Evolutionary conservation across 2,888 invertebrate genomes (phyloP).

Genomic region (Tetrapedia diversipes): DNA sequence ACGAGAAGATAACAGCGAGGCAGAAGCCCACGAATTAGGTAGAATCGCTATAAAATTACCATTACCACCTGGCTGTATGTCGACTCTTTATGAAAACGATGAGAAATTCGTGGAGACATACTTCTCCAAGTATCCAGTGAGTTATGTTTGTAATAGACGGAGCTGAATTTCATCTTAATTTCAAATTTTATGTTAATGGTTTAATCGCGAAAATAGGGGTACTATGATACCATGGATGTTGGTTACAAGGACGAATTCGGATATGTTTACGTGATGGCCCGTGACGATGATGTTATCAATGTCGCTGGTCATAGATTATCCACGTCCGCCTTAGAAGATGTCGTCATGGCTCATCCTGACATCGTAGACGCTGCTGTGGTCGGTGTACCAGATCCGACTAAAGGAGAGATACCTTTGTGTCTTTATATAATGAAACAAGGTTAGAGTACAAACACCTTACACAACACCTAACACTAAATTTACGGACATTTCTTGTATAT

Average conservation of each 20-base stretch:
- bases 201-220: conserved; percentile 85
- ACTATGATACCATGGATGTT: conserved; percentile 97
- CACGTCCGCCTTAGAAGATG: conserved; percentile 95
- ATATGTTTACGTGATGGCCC: conserved; percentile 93
- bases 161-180: no score
- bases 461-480: accelerated
- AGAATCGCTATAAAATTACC: conserved; percentile 93
- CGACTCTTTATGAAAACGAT: conserved; percentile 92
- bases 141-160: not conserved
- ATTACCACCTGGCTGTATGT: conserved; percentile 94
- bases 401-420: conserved; percentile 95
- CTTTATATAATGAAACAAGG: conserved; percentile 91
- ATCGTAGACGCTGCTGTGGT: conserved; percentile 95
- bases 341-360: conserved; percentile 92
- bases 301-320: conserved; percentile 97
- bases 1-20: conserved; percentile 88
- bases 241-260: conserved; percentile 93
- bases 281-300: conserved; percentile 97
- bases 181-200: not conserved
- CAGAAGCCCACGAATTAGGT: conserved; percentile 90
- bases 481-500: not conserved
- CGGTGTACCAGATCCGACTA: conserved; percentile 94
- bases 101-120: conserved; percentile 92
- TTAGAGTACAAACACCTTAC: no score
- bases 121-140: conserved; percentile 92